phyloP scores from a whole-genome alignment of 2,888 invertebrate species.

The Stomorhina lunata region DNA sequence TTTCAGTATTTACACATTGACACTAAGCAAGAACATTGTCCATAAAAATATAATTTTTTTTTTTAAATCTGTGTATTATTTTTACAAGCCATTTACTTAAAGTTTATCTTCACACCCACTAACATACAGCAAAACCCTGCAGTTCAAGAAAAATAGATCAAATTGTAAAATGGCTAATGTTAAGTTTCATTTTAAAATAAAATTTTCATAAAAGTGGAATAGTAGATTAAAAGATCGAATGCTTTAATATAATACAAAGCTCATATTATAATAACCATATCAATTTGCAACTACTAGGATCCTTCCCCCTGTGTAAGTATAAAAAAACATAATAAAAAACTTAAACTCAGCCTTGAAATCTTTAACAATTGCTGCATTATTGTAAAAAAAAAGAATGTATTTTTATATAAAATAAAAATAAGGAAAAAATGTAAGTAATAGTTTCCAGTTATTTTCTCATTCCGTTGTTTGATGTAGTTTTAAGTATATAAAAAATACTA shows the following conservation, averaged over 20 bases:
- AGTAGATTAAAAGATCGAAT: too few species aligned
- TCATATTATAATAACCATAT: too few species aligned
- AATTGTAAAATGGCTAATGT: too few species aligned
- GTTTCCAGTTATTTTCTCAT: constrained; percentile 40
- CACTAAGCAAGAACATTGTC: background rate
- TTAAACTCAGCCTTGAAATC: constrained; percentile 56
- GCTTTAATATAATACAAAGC: too few species aligned
- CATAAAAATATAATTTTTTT: background rate
- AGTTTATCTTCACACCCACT: background rate
- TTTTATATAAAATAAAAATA: constrained; percentile 1
- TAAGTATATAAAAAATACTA: constrained; percentile 37
- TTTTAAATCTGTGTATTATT: background rate
- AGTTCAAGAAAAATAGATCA: background rate
- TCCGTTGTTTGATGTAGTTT: constrained; percentile 29
- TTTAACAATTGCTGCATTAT: constrained; percentile 56
- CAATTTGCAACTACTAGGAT: too few species aligned
- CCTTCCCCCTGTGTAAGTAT: too few species aligned
- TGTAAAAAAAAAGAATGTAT: constrained; percentile 36
- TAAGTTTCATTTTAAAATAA: too few species aligned
- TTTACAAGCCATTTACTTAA: background rate
- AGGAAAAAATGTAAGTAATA: constrained; percentile 14
- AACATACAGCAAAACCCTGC: background rate
- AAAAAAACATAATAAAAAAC: background rate
- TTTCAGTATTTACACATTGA: background rate
- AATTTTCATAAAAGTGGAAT: too few species aligned